Conservation (phyloP, 2,113 vertebrate species). For the Potamarius usumacintae region DNA sequence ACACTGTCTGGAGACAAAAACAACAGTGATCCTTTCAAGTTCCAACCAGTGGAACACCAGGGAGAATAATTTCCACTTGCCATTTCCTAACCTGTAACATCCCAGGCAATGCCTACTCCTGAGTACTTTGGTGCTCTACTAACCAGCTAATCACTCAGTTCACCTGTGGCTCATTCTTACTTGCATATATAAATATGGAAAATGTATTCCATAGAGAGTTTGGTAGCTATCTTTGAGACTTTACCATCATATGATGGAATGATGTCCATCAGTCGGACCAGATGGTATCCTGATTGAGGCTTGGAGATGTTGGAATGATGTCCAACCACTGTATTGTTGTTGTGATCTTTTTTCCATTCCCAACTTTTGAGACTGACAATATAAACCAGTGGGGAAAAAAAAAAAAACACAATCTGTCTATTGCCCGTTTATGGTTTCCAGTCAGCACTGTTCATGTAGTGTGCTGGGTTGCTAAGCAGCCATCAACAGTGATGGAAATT, state of each 20-base stretch:
- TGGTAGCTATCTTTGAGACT: not conserved
- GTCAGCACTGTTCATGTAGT: not conserved
- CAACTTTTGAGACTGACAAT: not conserved
- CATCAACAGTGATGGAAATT: slow-evolving; percentile 10
- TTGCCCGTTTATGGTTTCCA: not conserved
- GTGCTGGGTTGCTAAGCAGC: slow-evolving; percentile 11
- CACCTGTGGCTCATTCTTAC: not conserved
- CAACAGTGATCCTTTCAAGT: not conserved
- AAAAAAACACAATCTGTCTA: not conserved
- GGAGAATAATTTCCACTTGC: not conserved
- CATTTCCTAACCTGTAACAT: not conserved
- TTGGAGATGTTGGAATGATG: not conserved
- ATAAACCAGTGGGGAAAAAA: not conserved
- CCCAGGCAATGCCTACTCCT: not conserved
- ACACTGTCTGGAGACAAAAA: not conserved
- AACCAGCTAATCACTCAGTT: not conserved
- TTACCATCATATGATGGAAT: not conserved
- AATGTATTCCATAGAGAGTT: not conserved
- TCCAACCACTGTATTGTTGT: not conserved
- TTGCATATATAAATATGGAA: not conserved
- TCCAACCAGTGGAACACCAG: not conserved
- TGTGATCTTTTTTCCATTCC: not conserved
- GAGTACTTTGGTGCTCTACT: not conserved
- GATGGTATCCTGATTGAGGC: too few species aligned
- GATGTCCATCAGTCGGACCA: too few species aligned